Evolutionary conservation across 2,113 vertebrate genomes (phyloP).

Genomic region (Scatophagus argus): DNA sequence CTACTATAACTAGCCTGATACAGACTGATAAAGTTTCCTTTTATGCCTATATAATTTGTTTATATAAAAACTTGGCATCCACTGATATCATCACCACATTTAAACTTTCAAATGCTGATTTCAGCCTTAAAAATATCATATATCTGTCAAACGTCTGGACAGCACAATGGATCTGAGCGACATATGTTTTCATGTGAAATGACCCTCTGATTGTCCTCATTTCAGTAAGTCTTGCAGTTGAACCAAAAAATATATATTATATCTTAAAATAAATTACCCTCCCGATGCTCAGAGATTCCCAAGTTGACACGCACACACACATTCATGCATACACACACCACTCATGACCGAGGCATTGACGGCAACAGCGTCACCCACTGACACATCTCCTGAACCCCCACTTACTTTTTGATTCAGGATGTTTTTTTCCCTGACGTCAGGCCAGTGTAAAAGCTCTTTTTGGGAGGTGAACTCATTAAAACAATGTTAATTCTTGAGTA

Average conservation of each 20-base stretch:
- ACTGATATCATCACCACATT: neutral
- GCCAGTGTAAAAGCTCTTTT: slow-evolving; percentile 55
- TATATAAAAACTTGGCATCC: neutral
- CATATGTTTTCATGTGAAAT: neutral
- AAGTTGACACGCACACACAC: neutral
- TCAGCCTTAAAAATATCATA: neutral
- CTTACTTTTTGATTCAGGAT: slow-evolving; percentile 56
- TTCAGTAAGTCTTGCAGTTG: neutral
- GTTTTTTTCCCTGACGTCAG: slow-evolving; percentile 76
- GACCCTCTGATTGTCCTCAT: neutral
- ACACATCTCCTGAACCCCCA: slow-evolving; percentile 38
- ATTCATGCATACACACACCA: neutral
- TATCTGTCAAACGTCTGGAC: neutral
- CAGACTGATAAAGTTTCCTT: too few species aligned
- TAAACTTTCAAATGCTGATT: neutral
- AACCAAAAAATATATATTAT: too few species aligned
- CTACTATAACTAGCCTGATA: too few species aligned
- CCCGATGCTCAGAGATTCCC: slow-evolving; percentile 7
- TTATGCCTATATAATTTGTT: neutral
- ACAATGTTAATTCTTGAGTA: slow-evolving; percentile 73
- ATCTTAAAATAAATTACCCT: too few species aligned
- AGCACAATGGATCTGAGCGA: neutral
- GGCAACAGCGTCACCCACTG: slow-evolving; percentile 43
- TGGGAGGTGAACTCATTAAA: slow-evolving; percentile 58
- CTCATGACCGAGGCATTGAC: slow-evolving; percentile 33